Evolutionary conservation across 2,797 vertebrate species (phyloP).

Genomic region (Tiaroga cobitis): DNA sequence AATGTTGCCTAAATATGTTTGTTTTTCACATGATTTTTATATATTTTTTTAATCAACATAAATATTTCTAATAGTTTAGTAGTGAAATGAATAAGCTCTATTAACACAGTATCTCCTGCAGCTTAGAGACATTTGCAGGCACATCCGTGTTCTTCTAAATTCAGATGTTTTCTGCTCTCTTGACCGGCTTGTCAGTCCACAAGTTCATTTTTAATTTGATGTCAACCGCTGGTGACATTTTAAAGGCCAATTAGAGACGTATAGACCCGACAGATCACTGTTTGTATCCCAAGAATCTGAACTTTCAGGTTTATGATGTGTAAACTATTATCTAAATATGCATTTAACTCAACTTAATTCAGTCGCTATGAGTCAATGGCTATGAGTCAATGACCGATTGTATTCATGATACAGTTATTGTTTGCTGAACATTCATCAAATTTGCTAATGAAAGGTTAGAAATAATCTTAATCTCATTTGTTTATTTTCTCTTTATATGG

Average conservation of each 20-base stretch:
- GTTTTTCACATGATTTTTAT: neutral
- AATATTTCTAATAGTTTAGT: neutral
- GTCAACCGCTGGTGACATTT: slow-evolving; percentile 59
- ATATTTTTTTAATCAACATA: neutral
- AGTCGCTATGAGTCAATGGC: neutral
- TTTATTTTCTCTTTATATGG: neutral
- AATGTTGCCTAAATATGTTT: neutral
- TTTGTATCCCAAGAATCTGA: slow-evolving; percentile 31
- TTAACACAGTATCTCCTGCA: neutral
- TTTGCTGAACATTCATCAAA: neutral
- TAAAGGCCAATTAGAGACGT: slow-evolving; percentile 62
- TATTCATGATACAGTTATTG: neutral
- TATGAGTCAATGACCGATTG: neutral
- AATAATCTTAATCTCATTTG: neutral
- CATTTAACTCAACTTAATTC: neutral
- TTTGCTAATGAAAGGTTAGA: neutral
- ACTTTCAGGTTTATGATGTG: slow-evolving; percentile 38
- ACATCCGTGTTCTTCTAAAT: neutral
- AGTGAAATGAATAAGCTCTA: neutral
- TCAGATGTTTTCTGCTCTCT: slow-evolving; percentile 10
- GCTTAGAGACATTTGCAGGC: neutral
- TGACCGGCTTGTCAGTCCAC: slow-evolving; percentile 53
- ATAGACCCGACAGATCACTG: slow-evolving; percentile 12
- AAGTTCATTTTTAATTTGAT: slow-evolving; percentile 48
- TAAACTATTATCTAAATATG: neutral